phyloP scores from a whole-genome alignment of 2,888 invertebrate species.

The Oligia latruncula region DNA sequence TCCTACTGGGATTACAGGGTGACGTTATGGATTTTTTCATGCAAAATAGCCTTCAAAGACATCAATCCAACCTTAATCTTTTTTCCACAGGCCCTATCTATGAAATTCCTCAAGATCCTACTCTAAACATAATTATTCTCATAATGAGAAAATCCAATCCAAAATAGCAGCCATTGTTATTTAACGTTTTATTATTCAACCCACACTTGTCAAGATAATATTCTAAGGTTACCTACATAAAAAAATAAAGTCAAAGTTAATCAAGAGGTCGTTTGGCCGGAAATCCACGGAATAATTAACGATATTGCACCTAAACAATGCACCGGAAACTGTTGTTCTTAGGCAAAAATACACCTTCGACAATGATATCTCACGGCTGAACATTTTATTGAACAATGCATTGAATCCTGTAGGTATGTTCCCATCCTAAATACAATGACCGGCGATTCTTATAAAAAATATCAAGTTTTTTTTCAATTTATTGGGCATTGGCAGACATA shows the following conservation, averaged over 20 bases:
- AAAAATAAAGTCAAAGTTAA: slow-evolving; percentile 43
- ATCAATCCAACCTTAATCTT: neutral
- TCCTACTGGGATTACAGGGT: too few relatives aligned
- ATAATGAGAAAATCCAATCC: neutral
- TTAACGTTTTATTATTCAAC: neutral
- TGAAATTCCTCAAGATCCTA: neutral
- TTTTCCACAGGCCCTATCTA: neutral
- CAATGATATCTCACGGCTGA: slow-evolving; percentile 77
- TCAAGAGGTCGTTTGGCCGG: slow-evolving; percentile 56
- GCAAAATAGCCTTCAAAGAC: neutral
- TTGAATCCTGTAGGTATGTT: slow-evolving; percentile 67
- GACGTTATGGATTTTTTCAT: neutral
- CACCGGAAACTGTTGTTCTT: slow-evolving; percentile 67
- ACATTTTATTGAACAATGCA: slow-evolving; percentile 72
- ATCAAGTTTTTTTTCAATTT: slow-evolving; percentile 15
- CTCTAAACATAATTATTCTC: neutral
- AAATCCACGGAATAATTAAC: slow-evolving; percentile 62
- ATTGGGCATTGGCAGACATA: slow-evolving; percentile 33
- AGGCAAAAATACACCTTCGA: slow-evolving; percentile 61
- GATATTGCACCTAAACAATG: slow-evolving; percentile 66
- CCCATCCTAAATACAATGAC: slow-evolving; percentile 59
- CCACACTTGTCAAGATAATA: slow-evolving; percentile 20
- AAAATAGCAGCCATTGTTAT: slow-evolving; percentile 5
- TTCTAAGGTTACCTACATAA: slow-evolving; percentile 19
- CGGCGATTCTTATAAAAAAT: slow-evolving; percentile 41